phyloP scores from a whole-genome alignment of 2,797 vertebrate species.

The Hydrocynus forskahlii region DNA sequence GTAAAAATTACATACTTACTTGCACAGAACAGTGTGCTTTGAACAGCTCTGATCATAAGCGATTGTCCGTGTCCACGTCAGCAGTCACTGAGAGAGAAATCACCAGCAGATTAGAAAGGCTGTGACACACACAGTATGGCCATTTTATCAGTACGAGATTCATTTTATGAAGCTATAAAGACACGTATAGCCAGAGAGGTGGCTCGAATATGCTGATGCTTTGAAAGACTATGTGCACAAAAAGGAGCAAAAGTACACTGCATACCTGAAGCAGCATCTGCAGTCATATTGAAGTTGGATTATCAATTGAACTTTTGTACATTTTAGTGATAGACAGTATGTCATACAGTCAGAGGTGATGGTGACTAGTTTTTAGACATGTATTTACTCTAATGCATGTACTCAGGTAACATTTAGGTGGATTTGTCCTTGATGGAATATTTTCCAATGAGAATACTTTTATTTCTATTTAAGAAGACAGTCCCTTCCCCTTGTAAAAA shows the following conservation, averaged over 20 bases:
- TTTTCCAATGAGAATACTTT: too few relatives aligned
- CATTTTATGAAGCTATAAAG: not conserved
- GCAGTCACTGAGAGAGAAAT: not conserved
- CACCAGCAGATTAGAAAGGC: not conserved
- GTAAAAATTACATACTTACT: not conserved
- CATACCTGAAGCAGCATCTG: too few relatives aligned
- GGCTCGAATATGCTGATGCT: not conserved
- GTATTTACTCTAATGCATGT: too few relatives aligned
- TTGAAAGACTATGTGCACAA: too few relatives aligned
- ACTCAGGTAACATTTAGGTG: too few relatives aligned
- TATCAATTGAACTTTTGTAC: not conserved
- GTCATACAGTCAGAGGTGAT: not conserved
- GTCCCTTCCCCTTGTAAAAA: too few relatives aligned
- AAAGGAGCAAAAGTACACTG: too few relatives aligned
- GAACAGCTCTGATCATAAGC: not conserved
- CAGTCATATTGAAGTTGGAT: not conserved
- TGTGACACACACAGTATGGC: too few relatives aligned
- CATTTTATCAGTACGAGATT: not conserved
- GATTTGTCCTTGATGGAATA: too few relatives aligned
- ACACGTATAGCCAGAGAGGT: not conserved
- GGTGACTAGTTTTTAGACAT: not conserved
- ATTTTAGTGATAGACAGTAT: not conserved
- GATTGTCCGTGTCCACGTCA: not conserved
- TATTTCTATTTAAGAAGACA: too few relatives aligned
- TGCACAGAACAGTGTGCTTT: not conserved